Evolutionary conservation across 2,888 invertebrate genomes (phyloP).

Genomic region (Macrosoma leucophasiata): DNA sequence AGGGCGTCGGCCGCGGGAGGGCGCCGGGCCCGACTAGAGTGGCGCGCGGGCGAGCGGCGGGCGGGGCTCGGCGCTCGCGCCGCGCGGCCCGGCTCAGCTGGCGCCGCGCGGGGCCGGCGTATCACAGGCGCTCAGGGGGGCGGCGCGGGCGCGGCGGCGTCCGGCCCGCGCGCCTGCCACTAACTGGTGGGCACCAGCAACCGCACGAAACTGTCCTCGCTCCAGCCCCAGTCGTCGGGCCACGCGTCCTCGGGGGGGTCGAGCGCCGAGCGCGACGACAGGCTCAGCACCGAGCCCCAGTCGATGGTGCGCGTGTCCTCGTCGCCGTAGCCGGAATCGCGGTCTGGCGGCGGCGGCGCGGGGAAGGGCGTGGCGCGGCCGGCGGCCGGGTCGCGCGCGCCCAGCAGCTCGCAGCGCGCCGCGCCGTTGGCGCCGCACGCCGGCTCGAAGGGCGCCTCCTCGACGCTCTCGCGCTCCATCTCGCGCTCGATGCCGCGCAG

Average conservation of each 20-base stretch:
- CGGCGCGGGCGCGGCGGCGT: slow-evolving; percentile 69
- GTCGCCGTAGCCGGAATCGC: slow-evolving; percentile 86
- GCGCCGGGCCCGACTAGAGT: slow-evolving; percentile 53
- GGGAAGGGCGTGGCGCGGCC: slow-evolving; percentile 85
- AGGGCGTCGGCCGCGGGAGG: slow-evolving; percentile 34
- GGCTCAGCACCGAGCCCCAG: slow-evolving; percentile 93
- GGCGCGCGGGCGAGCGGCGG: slow-evolving; percentile 32
- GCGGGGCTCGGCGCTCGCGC: slow-evolving; percentile 34
- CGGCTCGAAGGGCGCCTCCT: slow-evolving; percentile 71
- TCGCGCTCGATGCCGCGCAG: slow-evolving; percentile 91
- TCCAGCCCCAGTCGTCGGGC: slow-evolving; percentile 77
- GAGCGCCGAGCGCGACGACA: slow-evolving; percentile 89
- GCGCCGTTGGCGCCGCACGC: slow-evolving; percentile 59
- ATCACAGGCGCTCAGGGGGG: slow-evolving; percentile 67
- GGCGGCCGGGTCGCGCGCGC: slow-evolving; percentile 57
- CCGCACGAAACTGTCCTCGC: slow-evolving; percentile 83
- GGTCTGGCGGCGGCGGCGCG: slow-evolving; percentile 72
- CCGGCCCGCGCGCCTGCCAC: slow-evolving; percentile 70
- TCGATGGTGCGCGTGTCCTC: slow-evolving; percentile 89
- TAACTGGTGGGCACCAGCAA: slow-evolving; percentile 82
- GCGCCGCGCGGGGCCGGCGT: slow-evolving; percentile 37
- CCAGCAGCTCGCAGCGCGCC: slow-evolving; percentile 78
- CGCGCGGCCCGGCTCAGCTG: slow-evolving; percentile 40
- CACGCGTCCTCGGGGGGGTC: slow-evolving; percentile 89
- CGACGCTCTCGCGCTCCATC: slow-evolving; percentile 82